Evolutionary conservation across 2,113 vertebrate species (phyloP), one percentile per base, ranked within the genome.

Genomic region (Butorides virescens): DNA sequence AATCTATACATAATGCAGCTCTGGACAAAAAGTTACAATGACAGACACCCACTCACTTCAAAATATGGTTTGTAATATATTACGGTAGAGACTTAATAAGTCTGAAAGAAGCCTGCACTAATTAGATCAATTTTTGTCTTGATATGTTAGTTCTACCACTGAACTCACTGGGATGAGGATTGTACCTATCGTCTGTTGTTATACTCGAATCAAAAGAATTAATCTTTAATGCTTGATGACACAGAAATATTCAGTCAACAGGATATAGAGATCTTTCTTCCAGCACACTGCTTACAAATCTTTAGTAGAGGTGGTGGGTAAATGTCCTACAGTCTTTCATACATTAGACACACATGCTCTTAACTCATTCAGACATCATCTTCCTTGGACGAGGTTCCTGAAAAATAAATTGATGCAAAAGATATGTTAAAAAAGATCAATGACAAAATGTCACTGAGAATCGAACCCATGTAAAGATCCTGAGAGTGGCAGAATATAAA

Each of bases 371-470:
- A 83, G 39, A 39, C 7, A 21, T 95, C 56, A 75, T 58, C 61
- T 95, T 94, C 72, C 84, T 93, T 46, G 46, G 71, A 95, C 90
- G 56, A 81, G 37, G 50, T 87, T 92, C 87, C 88, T 50, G 52
- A 70, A 86, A 93, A 94, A 92, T 93, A 70, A 26, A 66, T 34
- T 19, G 73, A 97, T 97, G 65, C 14, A 92, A 97, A 98, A 96
- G 92, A 90, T 91, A 95, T 7, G 34, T 83, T 97, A 65, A 95
- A 95, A 96, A 95, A 93, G 87, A 97, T 96, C 97, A 95, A 94
- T 97, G 83, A 27, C 67, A 96, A 83, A 83, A 92, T 77, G 93
- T 94, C 76, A 71, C 82, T 78, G 75, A 86, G 86, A 95, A 95
- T 93, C 1, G 34, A 97, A 97, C 91, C 92, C 29, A 15, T 82